Base-by-base conservation (phyloP, 1,140 invertebrate genomes). In the Ephestia elutella region DNA sequence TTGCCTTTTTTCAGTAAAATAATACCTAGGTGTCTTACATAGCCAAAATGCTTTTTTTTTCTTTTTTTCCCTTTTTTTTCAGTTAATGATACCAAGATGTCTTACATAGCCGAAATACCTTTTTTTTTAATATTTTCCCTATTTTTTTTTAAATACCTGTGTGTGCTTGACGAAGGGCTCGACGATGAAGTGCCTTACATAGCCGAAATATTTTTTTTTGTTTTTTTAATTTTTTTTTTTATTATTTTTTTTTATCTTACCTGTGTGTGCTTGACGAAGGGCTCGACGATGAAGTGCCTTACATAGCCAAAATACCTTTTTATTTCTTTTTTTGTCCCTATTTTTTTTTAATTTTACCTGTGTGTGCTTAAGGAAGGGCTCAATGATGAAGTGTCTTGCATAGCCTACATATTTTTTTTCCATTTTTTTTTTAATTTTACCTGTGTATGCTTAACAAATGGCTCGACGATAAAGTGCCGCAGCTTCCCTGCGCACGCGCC, bases 271-370 rank as follows among this genome's bases (percentile, higher is more conserved):
- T 94, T 92, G 49, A 99, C 88, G 86, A 99, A 99, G 10, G 98
- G 98, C 86, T 99, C 98, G 35, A 99, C 96, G 57, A 99, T 98
- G 79, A n/a, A n/a, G n/a, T n/a, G n/a, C n/a, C n/a, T n/a, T n/a
- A n/a, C n/a, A n/a, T n/a, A n/a, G n/a, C n/a, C n/a, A n/a, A n/a
- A n/a, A n/a, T n/a, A n/a, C n/a, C n/a, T n/a, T n/a, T n/a, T n/a
- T n/a, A n/a, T n/a, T n/a, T n/a, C n/a, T n/a, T n/a, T n/a, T n/a
- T n/a, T n/a, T n/a, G n/a, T n/a, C n/a, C n/a, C n/a, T n/a, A n/a
- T n/a, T n/a, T n/a, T n/a, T n/a, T n/a, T 5, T 5, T 28, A 28
- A 28, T 5, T 28, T 8, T 75, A 96, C 95, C 86, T 95, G 91
- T 70, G 93, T 92, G 81, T 99, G 98, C 15, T 94, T 92, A 49